Conservation (phyloP, 2,888 invertebrate species). For the Bombyx huttoni region DNA sequence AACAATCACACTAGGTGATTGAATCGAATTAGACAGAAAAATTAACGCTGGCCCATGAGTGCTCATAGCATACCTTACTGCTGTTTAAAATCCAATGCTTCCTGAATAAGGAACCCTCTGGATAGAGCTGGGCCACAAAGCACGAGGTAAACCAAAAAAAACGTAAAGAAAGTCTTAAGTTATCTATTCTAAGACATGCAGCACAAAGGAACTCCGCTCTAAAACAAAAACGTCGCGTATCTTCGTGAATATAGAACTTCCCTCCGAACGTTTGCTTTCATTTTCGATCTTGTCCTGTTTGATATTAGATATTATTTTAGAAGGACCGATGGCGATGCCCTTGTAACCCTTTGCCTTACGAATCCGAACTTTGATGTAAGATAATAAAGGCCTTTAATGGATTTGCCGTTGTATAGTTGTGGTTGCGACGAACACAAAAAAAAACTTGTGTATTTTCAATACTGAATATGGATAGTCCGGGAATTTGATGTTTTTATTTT, state of each 20-base stretch:
- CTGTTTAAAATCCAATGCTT: too few relatives aligned
- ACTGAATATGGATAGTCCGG: neutral
- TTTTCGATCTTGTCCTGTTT: constrained; percentile 32
- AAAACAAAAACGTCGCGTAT: constrained; percentile 43
- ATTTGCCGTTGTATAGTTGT: constrained; percentile 45
- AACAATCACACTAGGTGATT: too few relatives aligned
- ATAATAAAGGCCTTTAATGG: constrained; percentile 63
- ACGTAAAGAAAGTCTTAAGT: neutral
- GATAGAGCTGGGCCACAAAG: neutral
- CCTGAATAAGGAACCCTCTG: too few relatives aligned
- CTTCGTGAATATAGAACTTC: constrained; percentile 45
- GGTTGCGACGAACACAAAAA: constrained; percentile 37
- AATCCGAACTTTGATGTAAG: constrained; percentile 54
- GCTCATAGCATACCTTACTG: too few relatives aligned
- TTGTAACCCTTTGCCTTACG: constrained; percentile 31
- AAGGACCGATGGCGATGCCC: constrained; percentile 11
- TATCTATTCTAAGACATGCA: constrained; percentile 26
- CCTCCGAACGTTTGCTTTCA: constrained; percentile 17
- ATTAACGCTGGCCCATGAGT: too few relatives aligned
- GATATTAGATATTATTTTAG: constrained; percentile 33
- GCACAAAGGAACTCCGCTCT: constrained; percentile 49
- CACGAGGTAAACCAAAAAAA: neutral
- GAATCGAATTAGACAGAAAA: too few relatives aligned
- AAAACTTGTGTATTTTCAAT: constrained; percentile 2
- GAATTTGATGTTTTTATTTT: neutral